Conservation (phyloP, 1,140 invertebrate genomes). For the Zaprionus taronus region DNA sequence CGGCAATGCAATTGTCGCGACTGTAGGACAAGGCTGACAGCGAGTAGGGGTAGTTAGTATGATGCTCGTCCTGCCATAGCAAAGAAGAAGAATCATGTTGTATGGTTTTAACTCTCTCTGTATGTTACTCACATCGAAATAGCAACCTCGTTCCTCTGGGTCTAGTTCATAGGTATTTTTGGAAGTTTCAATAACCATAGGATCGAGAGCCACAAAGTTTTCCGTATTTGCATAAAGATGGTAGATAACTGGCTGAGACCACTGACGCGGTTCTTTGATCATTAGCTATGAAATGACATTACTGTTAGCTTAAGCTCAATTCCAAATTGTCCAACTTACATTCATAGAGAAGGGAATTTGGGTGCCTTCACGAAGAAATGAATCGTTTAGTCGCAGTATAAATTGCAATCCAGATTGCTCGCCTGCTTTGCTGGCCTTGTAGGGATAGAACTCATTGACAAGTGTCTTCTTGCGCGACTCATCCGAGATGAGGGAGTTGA, state of each 20-base stretch:
- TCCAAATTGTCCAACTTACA: slow-evolving; percentile 35
- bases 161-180: slow-evolving; percentile 42
- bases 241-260: slow-evolving; percentile 49
- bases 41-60: slow-evolving; percentile 37
- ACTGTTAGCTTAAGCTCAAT: not conserved
- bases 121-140: slow-evolving; percentile 56
- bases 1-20: slow-evolving; percentile 54
- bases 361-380: slow-evolving; percentile 22
- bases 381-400: slow-evolving; percentile 39
- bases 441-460: slow-evolving; percentile 63
- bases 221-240: slow-evolving; percentile 60
- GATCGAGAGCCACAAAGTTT: slow-evolving; percentile 64
- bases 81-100: not conserved
- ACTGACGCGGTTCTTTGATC: slow-evolving; percentile 65
- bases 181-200: slow-evolving; percentile 51
- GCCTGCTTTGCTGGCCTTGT: slow-evolving; percentile 57
- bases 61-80: slow-evolving; percentile 44
- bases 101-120: not conserved
- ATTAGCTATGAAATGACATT: slow-evolving; percentile 46
- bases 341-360: slow-evolving; percentile 45
- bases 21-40: slow-evolving; percentile 43
- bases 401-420: slow-evolving; percentile 67
- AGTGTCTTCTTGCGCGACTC: slow-evolving; percentile 65
- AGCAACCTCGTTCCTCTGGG: slow-evolving; percentile 52
- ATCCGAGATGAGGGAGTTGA: slow-evolving; percentile 71